Conservation (phyloP, 2,888 invertebrate species). For the Sarcophaga subvicina region DNA sequence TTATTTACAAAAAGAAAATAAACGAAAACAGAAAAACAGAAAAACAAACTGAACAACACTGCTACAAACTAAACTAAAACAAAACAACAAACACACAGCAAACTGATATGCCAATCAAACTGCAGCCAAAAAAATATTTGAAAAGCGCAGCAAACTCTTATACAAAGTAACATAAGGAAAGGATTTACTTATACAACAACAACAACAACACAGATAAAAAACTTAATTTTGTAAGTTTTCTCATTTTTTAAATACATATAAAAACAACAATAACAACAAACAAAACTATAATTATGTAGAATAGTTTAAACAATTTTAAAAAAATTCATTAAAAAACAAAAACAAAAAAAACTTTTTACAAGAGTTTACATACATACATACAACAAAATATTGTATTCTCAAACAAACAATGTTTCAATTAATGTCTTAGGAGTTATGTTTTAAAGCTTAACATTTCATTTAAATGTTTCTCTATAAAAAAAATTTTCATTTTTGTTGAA, state of each 20-base stretch:
- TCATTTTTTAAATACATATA: background rate
- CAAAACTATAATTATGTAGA: background rate
- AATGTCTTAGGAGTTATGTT: constrained; percentile 2
- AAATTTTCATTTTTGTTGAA: too few relatives aligned
- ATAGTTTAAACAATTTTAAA: background rate
- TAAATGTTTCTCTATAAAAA: too few relatives aligned
- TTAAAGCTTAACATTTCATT: too few relatives aligned
- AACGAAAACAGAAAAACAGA: background rate
- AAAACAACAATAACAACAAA: background rate
- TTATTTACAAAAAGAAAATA: background rate
- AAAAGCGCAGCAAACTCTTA: constrained; percentile 26
- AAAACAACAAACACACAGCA: constrained; percentile 52
- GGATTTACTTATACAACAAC: background rate
- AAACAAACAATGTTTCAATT: constrained; percentile 6
- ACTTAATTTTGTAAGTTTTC: constrained; percentile 53
- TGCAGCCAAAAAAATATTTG: constrained; percentile 2
- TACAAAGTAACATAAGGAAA: constrained; percentile 1
- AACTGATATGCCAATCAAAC: background rate
- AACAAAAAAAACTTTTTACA: constrained; percentile 29
- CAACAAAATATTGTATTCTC: too few relatives aligned
- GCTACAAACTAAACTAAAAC: constrained; percentile 18
- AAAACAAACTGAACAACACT: constrained; percentile 48
- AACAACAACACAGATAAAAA: constrained; percentile 17
- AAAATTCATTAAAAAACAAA: background rate
- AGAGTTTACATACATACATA: background rate